These are phyloP conservation scores for Steromphala cineraria DNA, from an alignment of 2,888 invertebrate genomes.

Conservation along the genomic window DNA sequence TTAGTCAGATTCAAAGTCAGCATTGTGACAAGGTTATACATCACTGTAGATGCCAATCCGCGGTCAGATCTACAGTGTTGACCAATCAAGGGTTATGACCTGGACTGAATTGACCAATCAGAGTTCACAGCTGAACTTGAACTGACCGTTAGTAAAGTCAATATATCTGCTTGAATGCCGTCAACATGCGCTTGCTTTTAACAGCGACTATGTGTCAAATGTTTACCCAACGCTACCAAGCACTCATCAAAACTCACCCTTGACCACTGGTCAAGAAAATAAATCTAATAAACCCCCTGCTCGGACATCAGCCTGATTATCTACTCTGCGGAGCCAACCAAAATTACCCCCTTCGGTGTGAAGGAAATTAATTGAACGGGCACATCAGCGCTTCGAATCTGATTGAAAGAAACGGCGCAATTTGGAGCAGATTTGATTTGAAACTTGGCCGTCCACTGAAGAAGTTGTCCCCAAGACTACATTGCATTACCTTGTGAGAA, in stretches of 20 bases:
- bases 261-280: background rate
- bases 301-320: background rate
- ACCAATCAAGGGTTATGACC: too few relatives aligned
- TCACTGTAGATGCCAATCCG: too few relatives aligned
- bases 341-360: background rate
- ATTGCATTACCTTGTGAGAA: background rate
- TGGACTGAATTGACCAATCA: too few relatives aligned
- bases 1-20: too few relatives aligned
- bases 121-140: too few relatives aligned
- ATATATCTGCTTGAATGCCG: too few relatives aligned
- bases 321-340: background rate
- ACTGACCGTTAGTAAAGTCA: too few relatives aligned
- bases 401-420: background rate
- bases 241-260: background rate
- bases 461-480: background rate
- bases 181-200: background rate
- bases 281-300: background rate
- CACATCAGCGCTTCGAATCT: background rate
- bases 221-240: background rate
- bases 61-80: too few relatives aligned
- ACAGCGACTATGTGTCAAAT: background rate
- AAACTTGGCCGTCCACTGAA: background rate
- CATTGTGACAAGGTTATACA: too few relatives aligned
- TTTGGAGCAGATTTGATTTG: background rate
- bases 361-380: background rate